A percentile compares a stretch with the other conserved stretches of the same genome.
These are phyloP conservation scores for Drosophila macrospina DNA, from an alignment of 2,888 invertebrate genomes.

Conservation along the genomic window DNA sequence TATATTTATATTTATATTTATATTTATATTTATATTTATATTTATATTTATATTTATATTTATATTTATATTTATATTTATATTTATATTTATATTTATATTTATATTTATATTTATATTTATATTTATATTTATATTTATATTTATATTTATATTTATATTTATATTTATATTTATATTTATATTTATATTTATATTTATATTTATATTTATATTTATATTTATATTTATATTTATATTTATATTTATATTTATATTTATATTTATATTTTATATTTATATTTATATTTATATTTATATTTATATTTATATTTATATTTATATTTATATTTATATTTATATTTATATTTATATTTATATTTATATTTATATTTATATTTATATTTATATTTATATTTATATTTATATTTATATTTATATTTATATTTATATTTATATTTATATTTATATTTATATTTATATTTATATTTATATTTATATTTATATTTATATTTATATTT, in stretches of 20 bases:
- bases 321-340: conserved; percentile 1
- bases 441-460: too few relatives aligned
- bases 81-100: too few relatives aligned
- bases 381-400: background rate
- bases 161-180: background rate
- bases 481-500: too few relatives aligned
- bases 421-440: too few relatives aligned
- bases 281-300: conserved; percentile 2
- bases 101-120: too few relatives aligned
- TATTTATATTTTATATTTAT: background rate
- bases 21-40: too few relatives aligned
- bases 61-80: too few relatives aligned
- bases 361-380: background rate
- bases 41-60: too few relatives aligned
- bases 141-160: too few relatives aligned
- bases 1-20: too few relatives aligned
- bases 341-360: conserved; percentile 1
- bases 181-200: conserved; percentile 2
- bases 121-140: too few relatives aligned
- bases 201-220: conserved; percentile 2
- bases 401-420: background rate
- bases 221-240: conserved; percentile 2
- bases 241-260: background rate
- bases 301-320: conserved; percentile 2
- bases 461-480: too few relatives aligned